A percentile compares a stretch with the other conserved stretches of the same genome.
Evolutionary conservation across 2,113 vertebrate species (phyloP).

Genomic region (Xiphophorus maculatus): DNA sequence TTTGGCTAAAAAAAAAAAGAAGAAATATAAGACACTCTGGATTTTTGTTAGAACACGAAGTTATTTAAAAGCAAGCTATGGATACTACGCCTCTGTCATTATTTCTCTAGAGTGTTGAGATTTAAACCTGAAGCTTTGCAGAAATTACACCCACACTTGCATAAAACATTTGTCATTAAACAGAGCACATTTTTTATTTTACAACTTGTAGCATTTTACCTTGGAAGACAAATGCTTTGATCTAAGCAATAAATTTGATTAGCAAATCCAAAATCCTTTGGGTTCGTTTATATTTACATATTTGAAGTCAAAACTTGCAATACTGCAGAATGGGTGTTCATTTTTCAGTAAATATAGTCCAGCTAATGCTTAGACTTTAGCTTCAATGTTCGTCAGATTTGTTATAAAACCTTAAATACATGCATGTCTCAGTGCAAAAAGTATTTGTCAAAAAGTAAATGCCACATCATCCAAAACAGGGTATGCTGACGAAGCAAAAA

Average conservation of each 20-base stretch:
- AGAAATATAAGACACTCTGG: too few relatives aligned
- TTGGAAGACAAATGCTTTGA: slow-evolving; percentile 3
- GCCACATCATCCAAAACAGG: too few relatives aligned
- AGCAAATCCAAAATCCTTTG: slow-evolving; percentile 4
- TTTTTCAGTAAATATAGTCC: not conserved
- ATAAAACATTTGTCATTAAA: slow-evolving; percentile 27
- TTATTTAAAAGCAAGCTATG: not conserved
- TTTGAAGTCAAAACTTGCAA: slow-evolving; percentile 7
- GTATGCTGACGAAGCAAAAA: too few relatives aligned
- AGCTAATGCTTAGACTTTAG: not conserved
- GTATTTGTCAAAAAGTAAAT: not conserved
- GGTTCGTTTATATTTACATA: not conserved
- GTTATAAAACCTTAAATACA: not conserved
- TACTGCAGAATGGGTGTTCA: not conserved
- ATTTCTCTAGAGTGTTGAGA: not conserved
- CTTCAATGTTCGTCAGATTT: not conserved
- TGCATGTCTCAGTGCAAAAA: not conserved
- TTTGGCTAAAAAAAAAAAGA: not conserved
- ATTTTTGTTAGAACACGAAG: not conserved
- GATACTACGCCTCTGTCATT: not conserved
- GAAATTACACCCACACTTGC: not conserved
- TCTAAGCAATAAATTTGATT: not conserved
- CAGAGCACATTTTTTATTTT: slow-evolving; percentile 10
- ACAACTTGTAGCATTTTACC: slow-evolving; percentile 4
- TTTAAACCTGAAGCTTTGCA: slow-evolving; percentile 4